A percentile compares a stretch with the other conserved stretches of the same genome.
These are phyloP conservation scores for Drosophila recens DNA, from an alignment of 2,888 invertebrate genomes.

Conservation along the genomic window DNA sequence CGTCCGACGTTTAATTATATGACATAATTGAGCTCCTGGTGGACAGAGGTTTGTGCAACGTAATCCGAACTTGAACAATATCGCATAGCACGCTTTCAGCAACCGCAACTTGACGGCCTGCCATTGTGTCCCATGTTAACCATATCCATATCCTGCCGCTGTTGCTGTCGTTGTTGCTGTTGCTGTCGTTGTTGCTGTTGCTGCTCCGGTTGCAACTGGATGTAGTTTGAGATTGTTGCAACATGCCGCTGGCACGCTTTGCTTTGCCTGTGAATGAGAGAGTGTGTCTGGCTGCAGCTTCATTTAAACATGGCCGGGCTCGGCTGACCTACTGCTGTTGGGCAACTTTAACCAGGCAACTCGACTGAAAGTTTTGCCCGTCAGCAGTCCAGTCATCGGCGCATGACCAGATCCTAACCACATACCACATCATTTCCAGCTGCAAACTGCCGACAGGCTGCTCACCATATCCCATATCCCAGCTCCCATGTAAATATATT, in stretches of 20 bases:
- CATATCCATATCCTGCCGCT: constrained; percentile 35
- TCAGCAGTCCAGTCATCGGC: constrained; percentile 48
- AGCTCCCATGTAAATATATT: constrained; percentile 20
- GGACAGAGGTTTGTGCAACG: constrained; percentile 3
- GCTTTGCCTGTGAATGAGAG: constrained; percentile 7
- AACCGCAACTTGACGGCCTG: constrained; percentile 39
- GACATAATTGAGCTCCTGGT: constrained; percentile 14
- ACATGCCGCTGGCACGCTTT: constrained; percentile 37
- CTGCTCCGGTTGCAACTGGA: constrained; percentile 8
- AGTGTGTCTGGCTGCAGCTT: constrained; percentile 35
- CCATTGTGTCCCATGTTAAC: constrained; percentile 34
- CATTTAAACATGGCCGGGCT: constrained; percentile 45
- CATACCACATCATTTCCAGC: constrained; percentile 63
- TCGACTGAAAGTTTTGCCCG: constrained; percentile 34
- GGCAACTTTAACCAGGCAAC: constrained; percentile 47
- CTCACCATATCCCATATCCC: constrained; percentile 13
- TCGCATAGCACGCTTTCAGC: constrained; percentile 11
- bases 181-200: neutral
- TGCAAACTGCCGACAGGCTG: constrained; percentile 56
- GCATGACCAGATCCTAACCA: constrained; percentile 60
- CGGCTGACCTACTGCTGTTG: constrained; percentile 41
- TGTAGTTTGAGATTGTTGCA: constrained; percentile 16
- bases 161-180: neutral
- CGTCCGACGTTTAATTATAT: constrained; percentile 9
- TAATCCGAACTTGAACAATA: constrained; percentile 20